Base-by-base conservation (phyloP, 2,113 vertebrate genomes). In the Sclerurus mexicanus region DNA sequence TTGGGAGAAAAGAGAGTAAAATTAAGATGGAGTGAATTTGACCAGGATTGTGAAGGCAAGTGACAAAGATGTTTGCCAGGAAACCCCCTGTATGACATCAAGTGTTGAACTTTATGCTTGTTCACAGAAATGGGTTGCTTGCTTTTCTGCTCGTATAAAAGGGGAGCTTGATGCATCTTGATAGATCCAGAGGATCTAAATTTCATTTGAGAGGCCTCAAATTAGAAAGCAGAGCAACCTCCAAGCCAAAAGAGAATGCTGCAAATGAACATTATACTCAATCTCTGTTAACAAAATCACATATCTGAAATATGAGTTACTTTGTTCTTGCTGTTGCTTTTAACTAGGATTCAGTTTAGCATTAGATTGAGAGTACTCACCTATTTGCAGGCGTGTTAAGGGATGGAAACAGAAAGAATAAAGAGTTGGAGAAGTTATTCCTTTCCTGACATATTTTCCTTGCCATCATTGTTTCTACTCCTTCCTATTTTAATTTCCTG, bases 401-500 rank as follows among this genome's bases (percentile, higher is more conserved):
- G 14, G 37, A 14, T 40, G 1, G 56, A 85, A 87, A 76, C 15
- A 79, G 12, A 63, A 82, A 49, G 37, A 75, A 82, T 19, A 58
- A 71, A 68, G 44, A 50, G 13, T 6, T 82, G 35, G 42, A 59
- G 39, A 72, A 50, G 64, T 19, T 6, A 37, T n/a, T 86, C 37
- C 60, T 72, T 67, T 87, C 31, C 59, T 37, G 20, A 58, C 11
- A 30, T 44, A 12, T 75, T 68, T 73, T 47, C 42, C 44, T 75
- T 82, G 60, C 20, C 19, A 19, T 35, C 27, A 67, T 15, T 66
- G 25, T 59, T 66, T 74, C 60, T 49, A 21, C 11, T 72, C 10
- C 28, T 89, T 85, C 63, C 37, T 60, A 10, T 60, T 82, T 71
- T 52, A 67, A 92, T 95, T 89, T 94, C 58, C 69, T 53, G 22